Evolutionary conservation across 2,797 vertebrate species (phyloP), one percentile per base, ranked within the genome.

Genomic region (Peromyscus aztecus): DNA sequence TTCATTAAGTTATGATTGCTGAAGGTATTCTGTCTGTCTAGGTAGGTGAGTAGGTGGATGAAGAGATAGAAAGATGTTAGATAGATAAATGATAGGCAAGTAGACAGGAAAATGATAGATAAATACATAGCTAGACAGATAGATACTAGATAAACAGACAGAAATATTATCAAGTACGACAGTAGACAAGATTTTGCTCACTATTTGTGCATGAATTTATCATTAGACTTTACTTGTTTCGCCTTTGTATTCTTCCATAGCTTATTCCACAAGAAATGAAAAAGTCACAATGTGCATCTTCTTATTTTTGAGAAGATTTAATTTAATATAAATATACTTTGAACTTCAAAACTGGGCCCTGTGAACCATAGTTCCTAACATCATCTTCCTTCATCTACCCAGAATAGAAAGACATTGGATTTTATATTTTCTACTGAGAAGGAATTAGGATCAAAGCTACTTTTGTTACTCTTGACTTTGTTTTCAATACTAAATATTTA

Each of bases 351-450:
- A 93, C 40, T 84, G 4, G 19, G 0, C 8, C 13, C 76, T 75
- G 96, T 83, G 34, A 61, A 75, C 40, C 19, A 23, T 88, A 90
- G 21, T 21, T 80, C 11, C n/a, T 90, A 71, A 92, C 2, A 78
- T 6, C 24, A 85, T 31, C 16, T 27, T 2, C 11, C 29, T 23
- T 52, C 52, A 71, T 27, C 9, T 63, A 46, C 1, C 1, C 43
- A 10, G 71, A 3, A 21, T 31, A 90, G 71, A 95, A 96, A 95
- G 5, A 1, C 61, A 95, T 86, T 2, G 23, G 31, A 81, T 52
- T 96, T 76, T 27, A 63, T 61, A 83, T 63, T 96, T 94, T 86
- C 49, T 67, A 84, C 57, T 12, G 75, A 57, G 57, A 95, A 94
- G 63, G 8, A 73, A 96, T 96, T 69, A 65, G 4, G 81, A 2